These are phyloP conservation scores for Drosophila nigrodunni DNA, from an alignment of 1,140 invertebrate species.

Conservation along the genomic window DNA sequence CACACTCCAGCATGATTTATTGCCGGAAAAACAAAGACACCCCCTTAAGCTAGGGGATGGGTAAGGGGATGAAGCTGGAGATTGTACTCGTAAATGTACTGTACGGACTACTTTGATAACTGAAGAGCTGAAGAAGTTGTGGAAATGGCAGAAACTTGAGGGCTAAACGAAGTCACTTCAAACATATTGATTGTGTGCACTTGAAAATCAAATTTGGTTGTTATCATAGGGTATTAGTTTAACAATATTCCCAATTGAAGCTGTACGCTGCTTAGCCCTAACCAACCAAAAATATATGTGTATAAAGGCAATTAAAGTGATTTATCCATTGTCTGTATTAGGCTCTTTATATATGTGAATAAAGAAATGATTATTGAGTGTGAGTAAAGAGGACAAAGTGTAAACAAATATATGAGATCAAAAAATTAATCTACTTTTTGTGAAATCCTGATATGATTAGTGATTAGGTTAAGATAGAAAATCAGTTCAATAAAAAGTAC, in stretches of 20 bases:
- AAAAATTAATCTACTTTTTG: too few relatives aligned
- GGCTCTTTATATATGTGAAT: too few relatives aligned
- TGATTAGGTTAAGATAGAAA: too few relatives aligned
- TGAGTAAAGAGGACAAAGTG: too few relatives aligned
- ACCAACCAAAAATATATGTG: neutral
- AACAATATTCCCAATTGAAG: constrained; percentile 5
- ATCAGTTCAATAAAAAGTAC: too few relatives aligned
- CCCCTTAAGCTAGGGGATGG: constrained; percentile 35
- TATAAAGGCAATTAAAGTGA: neutral
- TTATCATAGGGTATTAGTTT: constrained; percentile 4
- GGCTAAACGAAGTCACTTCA: constrained; percentile 58
- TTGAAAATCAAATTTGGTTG: constrained; percentile 29
- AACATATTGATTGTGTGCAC: constrained; percentile 35
- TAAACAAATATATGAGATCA: too few relatives aligned
- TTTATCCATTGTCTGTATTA: neutral
- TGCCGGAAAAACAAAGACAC: constrained; percentile 77
- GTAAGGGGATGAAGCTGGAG: constrained; percentile 17
- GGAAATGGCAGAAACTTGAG: constrained; percentile 9
- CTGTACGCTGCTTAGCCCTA: neutral
- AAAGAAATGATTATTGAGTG: too few relatives aligned
- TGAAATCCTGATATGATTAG: too few relatives aligned
- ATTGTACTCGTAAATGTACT: constrained; percentile 38
- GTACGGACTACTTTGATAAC: constrained; percentile 49
- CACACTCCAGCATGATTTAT: constrained; percentile 70
- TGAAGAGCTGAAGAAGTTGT: constrained; percentile 41